Evolutionary conservation across 2,113 vertebrate genomes (phyloP).

Genomic region (Rhegmatorhina hoffmannsi): DNA sequence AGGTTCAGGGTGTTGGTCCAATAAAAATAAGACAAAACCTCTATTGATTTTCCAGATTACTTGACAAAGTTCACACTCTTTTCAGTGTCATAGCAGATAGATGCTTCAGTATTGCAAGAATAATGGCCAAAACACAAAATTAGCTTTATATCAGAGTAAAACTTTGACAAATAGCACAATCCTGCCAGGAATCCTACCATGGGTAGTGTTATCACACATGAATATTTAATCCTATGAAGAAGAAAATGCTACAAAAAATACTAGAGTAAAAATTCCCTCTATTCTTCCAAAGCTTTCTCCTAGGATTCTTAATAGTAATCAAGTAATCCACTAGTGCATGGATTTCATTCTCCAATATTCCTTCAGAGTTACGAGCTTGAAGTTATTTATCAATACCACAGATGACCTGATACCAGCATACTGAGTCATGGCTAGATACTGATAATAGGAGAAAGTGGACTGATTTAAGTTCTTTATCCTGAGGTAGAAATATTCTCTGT

Average conservation of each 20-base stretch:
- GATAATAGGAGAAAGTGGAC: neutral
- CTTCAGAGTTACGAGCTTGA: neutral
- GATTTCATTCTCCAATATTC: neutral
- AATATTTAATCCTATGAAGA: neutral
- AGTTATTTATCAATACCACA: neutral
- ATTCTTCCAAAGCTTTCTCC: neutral
- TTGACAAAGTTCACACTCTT: rapidly evolving
- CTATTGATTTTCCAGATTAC: neutral
- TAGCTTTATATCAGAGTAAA: neutral
- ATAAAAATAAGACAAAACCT: neutral
- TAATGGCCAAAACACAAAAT: neutral
- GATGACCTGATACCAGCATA: neutral
- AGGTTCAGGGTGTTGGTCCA: neutral
- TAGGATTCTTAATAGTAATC: neutral
- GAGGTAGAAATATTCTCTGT: conserved; percentile 23
- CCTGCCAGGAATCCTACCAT: neutral
- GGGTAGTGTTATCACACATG: neutral
- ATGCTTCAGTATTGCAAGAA: neutral
- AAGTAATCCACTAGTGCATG: neutral
- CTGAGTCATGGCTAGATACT: neutral
- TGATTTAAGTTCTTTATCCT: neutral
- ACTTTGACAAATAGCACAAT: neutral
- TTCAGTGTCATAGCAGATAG: neutral
- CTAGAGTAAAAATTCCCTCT: neutral
- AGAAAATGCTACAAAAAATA: neutral